These are phyloP conservation scores for Bruchidius siliquastri DNA, from an alignment of 2,888 invertebrate genomes.

Conservation along the genomic window DNA sequence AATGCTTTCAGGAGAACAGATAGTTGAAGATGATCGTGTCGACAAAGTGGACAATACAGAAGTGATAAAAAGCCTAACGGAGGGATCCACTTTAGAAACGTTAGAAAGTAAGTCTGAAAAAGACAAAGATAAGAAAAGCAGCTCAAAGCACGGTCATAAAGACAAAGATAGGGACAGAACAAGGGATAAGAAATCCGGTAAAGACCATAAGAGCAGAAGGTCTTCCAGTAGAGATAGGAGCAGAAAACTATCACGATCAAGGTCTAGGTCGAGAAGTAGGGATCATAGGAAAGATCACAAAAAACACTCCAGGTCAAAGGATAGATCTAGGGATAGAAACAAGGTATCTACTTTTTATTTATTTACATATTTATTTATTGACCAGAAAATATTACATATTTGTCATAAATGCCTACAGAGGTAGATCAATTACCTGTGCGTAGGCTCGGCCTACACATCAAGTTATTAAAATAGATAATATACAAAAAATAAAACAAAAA, in stretches of 20 bases:
- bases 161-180: conserved; percentile 25
- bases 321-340: conserved; percentile 30
- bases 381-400: too few species aligned
- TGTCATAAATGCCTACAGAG: too few species aligned
- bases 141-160: conserved; percentile 32
- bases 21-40: conserved; percentile 57
- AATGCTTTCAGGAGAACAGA: conserved; percentile 47
- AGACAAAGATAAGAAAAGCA: conserved; percentile 25
- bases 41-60: conserved; percentile 54
- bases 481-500: too few species aligned
- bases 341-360: too few species aligned
- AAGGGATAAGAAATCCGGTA: conserved; percentile 25
- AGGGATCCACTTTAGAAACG: conserved; percentile 34
- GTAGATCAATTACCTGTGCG: too few species aligned
- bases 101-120: conserved; percentile 25
- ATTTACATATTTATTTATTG: too few species aligned
- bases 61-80: conserved; percentile 43
- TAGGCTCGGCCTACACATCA: too few species aligned
- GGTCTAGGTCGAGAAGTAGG: conserved; percentile 35
- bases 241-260: conserved; percentile 17
- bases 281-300: conserved; percentile 27
- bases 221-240: conserved; percentile 30
- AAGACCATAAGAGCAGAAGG: conserved; percentile 31
- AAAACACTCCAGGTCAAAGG: conserved; percentile 23
- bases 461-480: too few species aligned